Base-by-base conservation (phyloP, 1,140 invertebrate species). In the Drosophila busckii region DNA sequence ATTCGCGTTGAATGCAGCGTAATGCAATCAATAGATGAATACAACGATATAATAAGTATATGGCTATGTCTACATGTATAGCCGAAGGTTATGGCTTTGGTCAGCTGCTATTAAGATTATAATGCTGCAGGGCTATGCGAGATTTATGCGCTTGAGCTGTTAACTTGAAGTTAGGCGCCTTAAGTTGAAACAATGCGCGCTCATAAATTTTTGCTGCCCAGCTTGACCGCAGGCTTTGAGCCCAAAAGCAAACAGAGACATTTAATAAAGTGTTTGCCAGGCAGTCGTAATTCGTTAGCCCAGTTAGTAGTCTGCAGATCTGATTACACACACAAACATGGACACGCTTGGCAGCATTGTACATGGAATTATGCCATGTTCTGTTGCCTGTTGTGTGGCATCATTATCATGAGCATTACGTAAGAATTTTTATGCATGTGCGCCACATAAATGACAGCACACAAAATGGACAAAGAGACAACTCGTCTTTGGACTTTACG, bases 391-490 rank as follows among this genome's bases (percentile, higher is more conserved):
- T 12, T 80, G 67, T 71, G 41, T 42, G 45, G 37, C 68, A 65
- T 78, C 64, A 78, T 78, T 78, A 68, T 64, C 54, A 73, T 58
- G 52, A 64, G 23, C 63, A 25, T 71, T 60, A 61, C 56, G 46
- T 63, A 71, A 49, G 55, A 59, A 32, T 53, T 29, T 66, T 46
- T 25, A 45, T 52, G 40, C 38, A 50, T 53, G 60, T 29, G 34
- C 28, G 59, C 29, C n/a, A 17, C 66, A 48, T 12, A 56, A 58
- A 26, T 34, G 40, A 8, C 20, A 52, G 38, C 23, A 53, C 13
- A 31, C 29, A 29, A 16, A n/a, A n/a, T n/a, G n/a, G n/a, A n/a
- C n/a, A n/a, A n/a, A n/a, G n/a, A n/a, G n/a, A n/a, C n/a, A n/a
- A n/a, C n/a, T n/a, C n/a, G n/a, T n/a, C n/a, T n/a, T n/a, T n/a